Evolutionary conservation across 2,113 vertebrate species (phyloP).

Genomic region (Sisor rabdophorus): DNA sequence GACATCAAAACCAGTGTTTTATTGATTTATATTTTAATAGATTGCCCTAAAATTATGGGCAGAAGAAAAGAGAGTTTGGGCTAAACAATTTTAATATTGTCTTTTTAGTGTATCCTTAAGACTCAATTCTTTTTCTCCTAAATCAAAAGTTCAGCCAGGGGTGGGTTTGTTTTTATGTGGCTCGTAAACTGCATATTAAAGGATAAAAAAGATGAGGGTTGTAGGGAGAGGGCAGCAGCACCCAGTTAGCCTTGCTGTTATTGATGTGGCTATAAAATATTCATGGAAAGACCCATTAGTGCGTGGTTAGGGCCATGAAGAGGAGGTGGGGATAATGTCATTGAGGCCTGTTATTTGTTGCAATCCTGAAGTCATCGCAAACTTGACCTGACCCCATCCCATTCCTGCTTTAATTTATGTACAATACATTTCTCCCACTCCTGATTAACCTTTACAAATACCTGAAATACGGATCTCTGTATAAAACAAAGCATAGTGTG

Average conservation of each 20-base stretch:
- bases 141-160: slow-evolving; percentile 56
- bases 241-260: slow-evolving; percentile 46
- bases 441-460: slow-evolving; percentile 32
- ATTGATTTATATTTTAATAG: slow-evolving; percentile 47
- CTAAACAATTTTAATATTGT: slow-evolving; percentile 52
- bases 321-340: slow-evolving; percentile 49
- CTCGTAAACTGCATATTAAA: slow-evolving; percentile 59
- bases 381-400: slow-evolving; percentile 61
- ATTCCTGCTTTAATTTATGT: slow-evolving; percentile 29
- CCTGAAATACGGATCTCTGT: slow-evolving; percentile 14
- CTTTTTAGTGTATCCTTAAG: slow-evolving; percentile 38
- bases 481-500: slow-evolving; percentile 20
- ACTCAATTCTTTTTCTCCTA: slow-evolving; percentile 49
- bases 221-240: slow-evolving; percentile 43
- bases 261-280: slow-evolving; percentile 58
- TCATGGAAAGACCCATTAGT: slow-evolving; percentile 54
- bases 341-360: slow-evolving; percentile 47
- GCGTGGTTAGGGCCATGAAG: slow-evolving; percentile 44
- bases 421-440: slow-evolving; percentile 21
- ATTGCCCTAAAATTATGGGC: slow-evolving; percentile 48
- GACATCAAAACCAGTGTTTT: slow-evolving; percentile 48
- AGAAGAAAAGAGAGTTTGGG: slow-evolving; percentile 45
- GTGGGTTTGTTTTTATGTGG: slow-evolving; percentile 57
- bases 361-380: slow-evolving; percentile 58
- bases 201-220: slow-evolving; percentile 49